Base-by-base conservation (phyloP, 2,888 invertebrate genomes). In the Mesochorus sp. region DNA sequence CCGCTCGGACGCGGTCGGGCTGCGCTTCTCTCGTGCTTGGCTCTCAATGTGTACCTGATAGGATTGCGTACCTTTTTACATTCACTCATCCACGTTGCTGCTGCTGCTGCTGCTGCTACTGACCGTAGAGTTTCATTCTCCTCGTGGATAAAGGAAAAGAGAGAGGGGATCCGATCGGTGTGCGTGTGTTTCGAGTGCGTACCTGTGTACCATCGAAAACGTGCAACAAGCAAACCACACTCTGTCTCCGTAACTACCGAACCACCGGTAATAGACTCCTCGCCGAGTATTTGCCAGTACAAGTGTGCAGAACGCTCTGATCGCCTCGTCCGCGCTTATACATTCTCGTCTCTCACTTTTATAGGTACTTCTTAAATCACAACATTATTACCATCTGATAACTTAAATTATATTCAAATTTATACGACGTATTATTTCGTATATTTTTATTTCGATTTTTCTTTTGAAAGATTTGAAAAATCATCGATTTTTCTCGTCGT, bases 41-140 rank as follows among this genome's bases (percentile, higher is more conserved):
- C 37, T 24, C n/a, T n/a, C 17, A 51, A 26, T 66, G 37, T n/a
- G n/a, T 49, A 53, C 44, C 47, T 55, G 55, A n/a, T n/a, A n/a
- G n/a, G 12, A 14, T 49, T 51, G 37, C 37, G 49, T 64, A 34
- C 51, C 28, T 44, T 37, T 49, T 31, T 57, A 66, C 71, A 59
- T 72, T 74, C 78, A 59, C 64, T 74, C 74, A 66, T 66, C 59
- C 47, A n/a, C n/a, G n/a, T n/a, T n/a, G n/a, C n/a, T n/a, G n/a
- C n/a, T n/a, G n/a, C n/a, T n/a, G n/a, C n/a, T n/a, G n/a, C n/a
- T n/a, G n/a, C n/a, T n/a, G 14, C 31, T n/a, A 62, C 55, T 44
- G 67, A 73, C 59, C 39, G 62, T 47, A 72, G 59, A 24, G 77
- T 67, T 55, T 67, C 21, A 55, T 53, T 51, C 34, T 66, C 34